Base-by-base conservation (phyloP, 2,888 invertebrate genomes). In the Papilio gigon region DNA sequence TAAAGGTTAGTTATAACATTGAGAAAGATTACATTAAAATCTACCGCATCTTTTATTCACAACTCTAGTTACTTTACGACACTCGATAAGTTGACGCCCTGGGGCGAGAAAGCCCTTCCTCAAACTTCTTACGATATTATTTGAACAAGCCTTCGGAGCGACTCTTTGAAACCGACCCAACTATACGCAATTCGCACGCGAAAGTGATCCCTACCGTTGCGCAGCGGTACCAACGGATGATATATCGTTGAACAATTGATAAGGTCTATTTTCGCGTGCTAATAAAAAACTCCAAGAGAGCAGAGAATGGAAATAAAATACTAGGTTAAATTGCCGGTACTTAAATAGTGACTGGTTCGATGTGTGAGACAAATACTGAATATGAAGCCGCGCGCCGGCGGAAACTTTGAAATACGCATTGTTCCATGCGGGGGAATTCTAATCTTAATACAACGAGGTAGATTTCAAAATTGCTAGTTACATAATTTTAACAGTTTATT, bases 61-160 rank as follows among this genome's bases (percentile, higher is more conserved):
- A 72, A 71, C 71, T 78, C 80, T 76, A 77, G 74, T 73, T 77
- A 74, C 76, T 76, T 76, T 76, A 76, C 77, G 79, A 77, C 79
- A 83, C 81, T 83, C 80, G 83, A 85, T 85, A 88, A 89, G 81
- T 87, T 88, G 81, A 73, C 82, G 77, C 85, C 87, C 85, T 80
- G 76, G 84, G 82, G 80, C 72, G 77, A 73, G 76, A 81, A 84
- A 87, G 83, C 85, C 88, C 85, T 86, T 83, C 81, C 80, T 81
- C 81, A 83, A 89, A 87, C 84, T 89, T 87, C 85, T 86, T 86
- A 85, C 85, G 74, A 88, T 88, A 89, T 90, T 89, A 88, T 90
- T 89, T 87, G 86, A 86, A 86, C 87, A 85, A 84, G 84, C 71
- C 77, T 76, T 73, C 77, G 76, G 71, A 71, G 71, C 65, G 72